A percentile compares a stretch with the other conserved stretches of the same genome.
These are phyloP conservation scores for Beris morrisii DNA, from an alignment of 2,888 invertebrate species.

Conservation along the genomic window DNA sequence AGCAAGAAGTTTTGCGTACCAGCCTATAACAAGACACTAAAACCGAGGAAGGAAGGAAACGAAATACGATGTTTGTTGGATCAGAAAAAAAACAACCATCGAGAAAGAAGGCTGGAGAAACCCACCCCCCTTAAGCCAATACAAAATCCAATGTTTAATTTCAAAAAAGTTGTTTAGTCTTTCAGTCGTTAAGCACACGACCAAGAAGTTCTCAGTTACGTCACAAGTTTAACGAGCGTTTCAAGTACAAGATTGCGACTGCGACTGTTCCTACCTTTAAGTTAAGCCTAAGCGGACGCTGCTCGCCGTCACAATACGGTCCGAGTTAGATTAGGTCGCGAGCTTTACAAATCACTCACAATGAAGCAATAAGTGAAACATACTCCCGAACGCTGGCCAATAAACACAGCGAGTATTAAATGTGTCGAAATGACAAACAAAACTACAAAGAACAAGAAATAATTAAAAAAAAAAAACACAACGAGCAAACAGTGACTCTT, in stretches of 20 bases:
- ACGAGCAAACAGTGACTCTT: slow-evolving; percentile 12
- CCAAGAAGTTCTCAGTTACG: too few species aligned
- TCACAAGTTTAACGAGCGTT: background rate
- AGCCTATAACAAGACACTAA: too few species aligned
- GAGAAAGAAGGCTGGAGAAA: too few species aligned
- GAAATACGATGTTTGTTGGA: too few species aligned
- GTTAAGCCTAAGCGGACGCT: too few species aligned
- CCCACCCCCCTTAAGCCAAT: too few species aligned
- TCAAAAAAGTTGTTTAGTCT: too few species aligned
- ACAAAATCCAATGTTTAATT: too few species aligned
- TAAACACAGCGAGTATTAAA: slow-evolving; percentile 7
- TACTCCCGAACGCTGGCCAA: slow-evolving; percentile 6
- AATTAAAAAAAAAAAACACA: slow-evolving; percentile 7
- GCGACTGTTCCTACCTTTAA: background rate
- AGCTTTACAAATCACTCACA: slow-evolving; percentile 17
- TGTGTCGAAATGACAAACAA: slow-evolving; percentile 26
- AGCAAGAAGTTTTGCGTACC: too few species aligned
- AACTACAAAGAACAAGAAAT: background rate
- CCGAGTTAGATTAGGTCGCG: slow-evolving; percentile 10
- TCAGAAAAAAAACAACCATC: too few species aligned
- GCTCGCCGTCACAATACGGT: background rate
- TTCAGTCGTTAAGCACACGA: too few species aligned
- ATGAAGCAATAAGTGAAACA: slow-evolving; percentile 23
- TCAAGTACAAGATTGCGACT: slow-evolving; percentile 25
- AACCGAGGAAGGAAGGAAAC: too few species aligned